phyloP scores from a whole-genome alignment of 2,888 invertebrate species.

The Cyrtodaria siliqua region DNA sequence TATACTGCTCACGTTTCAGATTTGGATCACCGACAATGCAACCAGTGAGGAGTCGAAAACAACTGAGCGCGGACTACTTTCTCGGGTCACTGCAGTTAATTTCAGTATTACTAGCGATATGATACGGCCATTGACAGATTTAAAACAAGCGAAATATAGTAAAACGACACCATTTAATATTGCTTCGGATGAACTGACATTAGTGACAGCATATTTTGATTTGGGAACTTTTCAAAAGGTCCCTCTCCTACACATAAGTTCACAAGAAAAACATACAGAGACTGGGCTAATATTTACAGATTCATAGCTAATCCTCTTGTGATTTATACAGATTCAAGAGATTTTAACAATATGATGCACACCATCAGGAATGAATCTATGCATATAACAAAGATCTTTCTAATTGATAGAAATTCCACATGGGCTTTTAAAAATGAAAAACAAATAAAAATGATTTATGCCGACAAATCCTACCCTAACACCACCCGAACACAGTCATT shows the following conservation, averaged over 20 bases:
- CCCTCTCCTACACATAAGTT: not conserved
- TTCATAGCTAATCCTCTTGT: constrained; percentile 63
- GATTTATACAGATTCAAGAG: constrained; percentile 66
- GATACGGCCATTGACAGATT: no score
- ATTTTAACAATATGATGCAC: constrained; percentile 40
- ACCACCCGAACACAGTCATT: constrained; percentile 71
- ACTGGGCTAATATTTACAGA: constrained; percentile 50
- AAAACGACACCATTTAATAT: no score
- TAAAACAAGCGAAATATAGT: no score
- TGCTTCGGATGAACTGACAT: constrained; percentile 55
- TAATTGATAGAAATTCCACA: constrained; percentile 49
- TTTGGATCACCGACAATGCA: no score
- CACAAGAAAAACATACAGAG: constrained; percentile 46
- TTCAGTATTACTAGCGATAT: no score
- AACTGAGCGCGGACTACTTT: no score
- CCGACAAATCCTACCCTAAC: constrained; percentile 63
- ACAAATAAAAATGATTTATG: constrained; percentile 54
- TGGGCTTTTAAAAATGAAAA: constrained; percentile 64
- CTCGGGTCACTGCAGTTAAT: no score
- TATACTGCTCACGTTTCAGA: no score
- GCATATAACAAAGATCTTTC: constrained; percentile 52
- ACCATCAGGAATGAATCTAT: constrained; percentile 25
- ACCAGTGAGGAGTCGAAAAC: no score
- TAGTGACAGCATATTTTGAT: constrained; percentile 73
- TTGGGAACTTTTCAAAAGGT: constrained; percentile 67